Evolutionary conservation across 2,797 vertebrate species (phyloP), one percentile per base, ranked within the genome.

Genomic region (Sebastolobus alascanus): DNA sequence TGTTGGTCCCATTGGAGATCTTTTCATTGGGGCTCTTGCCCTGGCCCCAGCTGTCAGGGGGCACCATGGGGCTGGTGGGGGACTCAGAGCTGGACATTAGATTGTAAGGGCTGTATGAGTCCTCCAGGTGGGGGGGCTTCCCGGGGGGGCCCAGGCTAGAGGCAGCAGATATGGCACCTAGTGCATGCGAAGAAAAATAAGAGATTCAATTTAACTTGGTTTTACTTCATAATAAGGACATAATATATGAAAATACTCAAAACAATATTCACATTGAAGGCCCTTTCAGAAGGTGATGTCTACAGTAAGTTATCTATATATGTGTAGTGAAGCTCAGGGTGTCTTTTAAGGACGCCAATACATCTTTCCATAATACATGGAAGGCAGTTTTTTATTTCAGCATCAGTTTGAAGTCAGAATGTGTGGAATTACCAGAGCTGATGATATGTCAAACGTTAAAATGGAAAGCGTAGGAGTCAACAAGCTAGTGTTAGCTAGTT

Each of bases 41-140:
- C 94, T 97, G 98, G 87, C 97, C 96, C 99, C 99, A 99, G 95
- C 97, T 98, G 92, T 99, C 98, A 75, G 96, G 96, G 85, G 97
- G 95, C 91, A 97, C 97, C 1, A 99, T 94, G 50, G 98, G 96
- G 89, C 97, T 99, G 95, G 96, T 96, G 73, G 98, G 96, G 56
- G 98, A 97, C 88, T 99, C 98, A 6, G 95, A 97, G 94, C 90
- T 97, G 87, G 96, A 96, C 90, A 99, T 97, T 88, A 99, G 95
- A 94, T 97, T 97, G 92, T 99, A 99, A 87, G 97, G 97, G 93
- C 96, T 94, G 9, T 98, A 99, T n/a, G 98, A 97, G 94, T 99
- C 98, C 35, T 99, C 99, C 82, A 99, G 93, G 72, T 94, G 93
- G 87, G 96, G 95, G 87, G 97, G 96, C 94, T 99, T 99, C 74